phyloP scores from a whole-genome alignment of 2,113 vertebrate species.

The Pandion haliaetus region DNA sequence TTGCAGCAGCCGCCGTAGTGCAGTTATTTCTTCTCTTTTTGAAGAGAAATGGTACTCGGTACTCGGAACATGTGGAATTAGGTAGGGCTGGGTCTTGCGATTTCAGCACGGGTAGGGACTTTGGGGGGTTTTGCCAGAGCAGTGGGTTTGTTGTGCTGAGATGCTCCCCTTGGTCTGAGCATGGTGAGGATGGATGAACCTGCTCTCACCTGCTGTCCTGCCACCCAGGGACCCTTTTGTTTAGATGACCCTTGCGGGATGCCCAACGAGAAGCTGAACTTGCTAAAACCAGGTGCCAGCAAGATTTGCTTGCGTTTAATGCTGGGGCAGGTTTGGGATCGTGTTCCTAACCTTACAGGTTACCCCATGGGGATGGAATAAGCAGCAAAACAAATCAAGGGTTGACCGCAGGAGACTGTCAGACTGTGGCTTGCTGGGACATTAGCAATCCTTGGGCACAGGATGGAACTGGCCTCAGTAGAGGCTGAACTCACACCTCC shows the following conservation, averaged over 20 bases:
- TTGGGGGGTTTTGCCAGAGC: background rate
- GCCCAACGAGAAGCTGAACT: rapidly evolving
- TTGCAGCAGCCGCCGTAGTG: rapidly evolving
- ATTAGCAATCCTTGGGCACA: background rate
- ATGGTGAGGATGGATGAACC: background rate
- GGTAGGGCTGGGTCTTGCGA: background rate
- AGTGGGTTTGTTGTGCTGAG: background rate
- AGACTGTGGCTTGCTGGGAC: rapidly evolving
- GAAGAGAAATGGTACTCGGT: background rate
- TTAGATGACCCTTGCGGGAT: rapidly evolving
- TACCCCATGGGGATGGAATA: rapidly evolving
- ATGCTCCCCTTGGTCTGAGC: background rate
- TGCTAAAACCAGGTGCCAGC: background rate
- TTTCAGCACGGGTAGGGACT: background rate
- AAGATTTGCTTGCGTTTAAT: background rate
- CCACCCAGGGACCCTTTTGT: background rate
- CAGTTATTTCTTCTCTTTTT: background rate
- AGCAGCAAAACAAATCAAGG: background rate
- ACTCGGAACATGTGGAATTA: background rate
- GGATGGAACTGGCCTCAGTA: rapidly evolving
- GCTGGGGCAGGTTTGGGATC: background rate
- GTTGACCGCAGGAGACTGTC: background rate
- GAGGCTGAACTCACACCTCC: background rate
- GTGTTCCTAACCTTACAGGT: background rate
- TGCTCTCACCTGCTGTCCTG: background rate